Evolutionary conservation across 2,888 invertebrate genomes (phyloP).

Genomic region (Byasa hedistus): DNA sequence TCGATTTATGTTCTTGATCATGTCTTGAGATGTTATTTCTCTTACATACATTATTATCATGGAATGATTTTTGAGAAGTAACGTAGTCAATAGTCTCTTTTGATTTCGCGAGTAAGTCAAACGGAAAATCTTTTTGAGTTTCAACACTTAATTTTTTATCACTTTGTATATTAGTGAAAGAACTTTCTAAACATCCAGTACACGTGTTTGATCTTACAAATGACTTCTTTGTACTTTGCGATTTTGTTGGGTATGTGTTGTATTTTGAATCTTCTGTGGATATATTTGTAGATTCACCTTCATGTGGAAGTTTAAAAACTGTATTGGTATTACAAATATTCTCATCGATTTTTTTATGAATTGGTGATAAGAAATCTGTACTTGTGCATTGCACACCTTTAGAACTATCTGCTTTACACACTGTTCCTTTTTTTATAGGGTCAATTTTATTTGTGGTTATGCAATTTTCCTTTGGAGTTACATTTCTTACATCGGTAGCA

Average conservation of each 20-base stretch:
- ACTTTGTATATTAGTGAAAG: constrained; percentile 29
- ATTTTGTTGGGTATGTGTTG: constrained; percentile 54
- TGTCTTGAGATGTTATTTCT: constrained; percentile 30
- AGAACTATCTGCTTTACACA: constrained; percentile 52
- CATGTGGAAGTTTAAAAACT: constrained; percentile 26
- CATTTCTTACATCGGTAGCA: neutral
- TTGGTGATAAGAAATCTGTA: constrained; percentile 37
- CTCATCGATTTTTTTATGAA: constrained; percentile 30
- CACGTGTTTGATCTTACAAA: constrained; percentile 57
- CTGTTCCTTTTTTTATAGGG: constrained; percentile 41
- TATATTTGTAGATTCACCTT: constrained; percentile 32
- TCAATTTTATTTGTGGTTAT: constrained; percentile 9
- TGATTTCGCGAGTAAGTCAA: constrained; percentile 6
- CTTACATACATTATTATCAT: constrained; percentile 18
- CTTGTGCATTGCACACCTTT: constrained; percentile 54
- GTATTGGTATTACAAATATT: constrained; percentile 26
- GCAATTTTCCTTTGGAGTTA: neutral
- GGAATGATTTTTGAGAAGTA: constrained; percentile 28
- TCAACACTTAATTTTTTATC: constrained; percentile 28
- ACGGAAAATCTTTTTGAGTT: constrained; percentile 25
- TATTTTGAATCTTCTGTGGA: constrained; percentile 33
- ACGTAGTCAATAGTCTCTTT: neutral
- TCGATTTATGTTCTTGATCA: constrained; percentile 27
- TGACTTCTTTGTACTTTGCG: constrained; percentile 43
- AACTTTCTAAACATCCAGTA: constrained; percentile 40